Evolutionary conservation across 1,140 invertebrate genomes (phyloP), one percentile per base, ranked within the genome.

Genomic region (Heliconius eleuchia): DNA sequence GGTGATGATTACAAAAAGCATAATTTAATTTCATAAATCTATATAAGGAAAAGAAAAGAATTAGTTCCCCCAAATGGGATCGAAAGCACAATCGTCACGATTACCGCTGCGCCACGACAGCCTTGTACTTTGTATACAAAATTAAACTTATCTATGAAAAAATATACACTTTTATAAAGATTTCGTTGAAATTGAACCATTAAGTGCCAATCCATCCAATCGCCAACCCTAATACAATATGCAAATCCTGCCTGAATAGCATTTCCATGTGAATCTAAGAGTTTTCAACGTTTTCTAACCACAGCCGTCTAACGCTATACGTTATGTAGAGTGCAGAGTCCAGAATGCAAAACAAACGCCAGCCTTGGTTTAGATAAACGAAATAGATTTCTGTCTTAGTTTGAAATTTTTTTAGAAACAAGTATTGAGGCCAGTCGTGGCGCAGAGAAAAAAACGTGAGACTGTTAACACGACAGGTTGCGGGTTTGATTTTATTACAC

Each of bases 181-280:
- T 66, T 6, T 4, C 27, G 9, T 30, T 66, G 27, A 30, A 66
- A 66, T 66, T 66, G 60, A 27, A 66, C 60, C 27, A 66, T 66
- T 66, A 66, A 66, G 19, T 46, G 46, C 19, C 72, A 19, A 73
- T 73, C 37, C 34, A 46, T 46, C n/a, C 72, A 50, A 66, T 66
- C 60, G 78, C 18, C 74, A 76, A 46, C 78, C 74, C 78, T 80
- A 27, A 27, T 34, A 23, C 30, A 37, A 76, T 57, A 80, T 73
- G 78, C 78, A 80, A 76, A 80, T 80, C 74, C 50, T 46, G 73
- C 42, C 52, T 73, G 74, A 80, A 80, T 80, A 74, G 74, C 74
- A 80, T 80, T 80, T 80, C 74, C 74, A 80, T 80, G 66, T 76
- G 79, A 80, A 80, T 80, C 70, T 74, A 66, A 80, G 74, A 66